phyloP scores from a whole-genome alignment of 2,113 vertebrate species.

The Coracopsis vasa region DNA sequence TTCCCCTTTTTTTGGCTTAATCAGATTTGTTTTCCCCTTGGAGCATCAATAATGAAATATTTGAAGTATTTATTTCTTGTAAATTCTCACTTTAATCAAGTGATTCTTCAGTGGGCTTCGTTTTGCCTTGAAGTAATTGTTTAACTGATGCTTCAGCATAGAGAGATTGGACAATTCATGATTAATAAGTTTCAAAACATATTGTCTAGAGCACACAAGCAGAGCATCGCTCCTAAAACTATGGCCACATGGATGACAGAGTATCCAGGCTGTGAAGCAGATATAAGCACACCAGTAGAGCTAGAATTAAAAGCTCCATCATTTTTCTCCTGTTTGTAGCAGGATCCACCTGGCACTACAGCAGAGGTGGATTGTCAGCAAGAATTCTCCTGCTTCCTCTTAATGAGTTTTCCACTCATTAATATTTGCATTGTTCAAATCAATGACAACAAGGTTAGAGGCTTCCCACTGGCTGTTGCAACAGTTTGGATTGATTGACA shows the following conservation, averaged over 20 bases:
- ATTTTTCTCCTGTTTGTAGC: background rate
- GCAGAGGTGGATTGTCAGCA: background rate
- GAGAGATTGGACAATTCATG: conserved; percentile 23
- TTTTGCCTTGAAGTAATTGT: conserved; percentile 60
- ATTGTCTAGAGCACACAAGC: conserved; percentile 46
- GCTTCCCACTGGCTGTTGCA: conserved; percentile 35
- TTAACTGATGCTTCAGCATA: conserved; percentile 40
- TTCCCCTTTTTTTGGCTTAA: conserved; percentile 19
- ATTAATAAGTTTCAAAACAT: conserved; percentile 52
- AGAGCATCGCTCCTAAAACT: background rate
- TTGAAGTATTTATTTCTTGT: conserved; percentile 53
- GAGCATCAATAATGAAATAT: conserved; percentile 46
- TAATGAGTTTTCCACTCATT: conserved; percentile 31
- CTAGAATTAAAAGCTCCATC: background rate
- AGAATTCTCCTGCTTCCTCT: background rate
- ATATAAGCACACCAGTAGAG: background rate
- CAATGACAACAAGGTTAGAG: conserved; percentile 51
- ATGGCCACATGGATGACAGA: background rate
- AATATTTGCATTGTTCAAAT: conserved; percentile 57
- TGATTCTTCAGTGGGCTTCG: conserved; percentile 31
- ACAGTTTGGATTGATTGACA: background rate
- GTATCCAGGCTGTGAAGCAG: background rate
- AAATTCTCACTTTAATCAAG: conserved; percentile 61
- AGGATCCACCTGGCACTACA: background rate
- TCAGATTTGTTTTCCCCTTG: conserved; percentile 23